Evolutionary conservation across 2,113 vertebrate genomes (phyloP), one percentile per base, ranked within the genome.

Genomic region (Struthio camelus): DNA sequence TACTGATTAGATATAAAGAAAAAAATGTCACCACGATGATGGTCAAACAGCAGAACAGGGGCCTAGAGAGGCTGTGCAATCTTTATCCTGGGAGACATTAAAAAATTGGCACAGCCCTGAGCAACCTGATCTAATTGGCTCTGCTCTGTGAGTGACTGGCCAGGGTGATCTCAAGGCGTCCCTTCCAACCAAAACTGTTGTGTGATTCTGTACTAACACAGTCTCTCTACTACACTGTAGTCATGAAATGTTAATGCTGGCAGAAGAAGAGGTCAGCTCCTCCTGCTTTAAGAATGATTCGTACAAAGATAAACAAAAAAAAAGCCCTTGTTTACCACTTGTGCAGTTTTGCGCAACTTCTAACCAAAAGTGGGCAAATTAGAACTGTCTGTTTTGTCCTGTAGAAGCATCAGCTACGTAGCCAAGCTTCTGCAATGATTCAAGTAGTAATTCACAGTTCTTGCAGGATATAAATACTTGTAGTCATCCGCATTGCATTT

Each of bases 201-300:
- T 46, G 62, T 70, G 76, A 34, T 62, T 70, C 77, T 95, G 11
- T 95, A 83, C 93, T 87, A 91, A 83, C 82, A 79, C 69, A 80
- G 76, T 44, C 67, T 56, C 25, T 70, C 62, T 85, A 95, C 88
- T 87, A 91, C 85, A 88, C 6, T 23, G 34, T 79, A 87, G 72
- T 78, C 80, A 59, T 89, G 82, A 96, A 94, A 91, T 83, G 46
- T 96, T 84, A 91, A 83, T 91, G 62, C 85, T 90, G 85, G 75
- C 67, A 75, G 38, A 94, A 89, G 66, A 89, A 89, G 85, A 87
- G 76, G 56, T 93, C 80, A 84, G 28, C 79, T 94, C 76, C 62
- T 90, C 38, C 51, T 84, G 64, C 54, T 86, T 85, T 67, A 85
- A 77, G 67, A 94, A 73, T 50, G 8, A 14, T 85, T 82, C 73